Conservation (phyloP, 37 sponge, comb jelly and placozoan genomes). For the Halisarca cf. caerulea region DNA sequence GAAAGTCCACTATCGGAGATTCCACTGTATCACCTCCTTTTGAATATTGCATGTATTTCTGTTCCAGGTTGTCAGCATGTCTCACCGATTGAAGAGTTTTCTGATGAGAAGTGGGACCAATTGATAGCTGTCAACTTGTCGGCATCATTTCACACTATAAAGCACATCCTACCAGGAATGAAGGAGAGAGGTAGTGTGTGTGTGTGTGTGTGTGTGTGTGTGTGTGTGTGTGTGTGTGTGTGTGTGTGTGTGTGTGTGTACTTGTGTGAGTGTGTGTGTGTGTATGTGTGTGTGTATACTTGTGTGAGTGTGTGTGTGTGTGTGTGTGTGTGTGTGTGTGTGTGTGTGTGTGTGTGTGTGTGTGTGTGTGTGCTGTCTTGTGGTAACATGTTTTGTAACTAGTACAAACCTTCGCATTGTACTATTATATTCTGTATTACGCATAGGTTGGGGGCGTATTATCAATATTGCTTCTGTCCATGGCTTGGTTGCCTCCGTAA, state of each 20-base stretch:
- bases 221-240: too few relatives aligned
- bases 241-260: constrained; percentile 5
- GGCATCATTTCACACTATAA: constrained; percentile 72
- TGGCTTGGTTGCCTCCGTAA: constrained; percentile 64
- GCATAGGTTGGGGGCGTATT: constrained; percentile 76
- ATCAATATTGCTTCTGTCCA: constrained; percentile 72
- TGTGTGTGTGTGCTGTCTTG: background rate
- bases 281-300: background rate
- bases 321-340: constrained; percentile 5
- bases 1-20: too few relatives aligned
- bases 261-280: too few relatives aligned
- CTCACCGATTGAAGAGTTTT: constrained; percentile 56
- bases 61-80: constrained; percentile 75
- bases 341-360: background rate
- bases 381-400: too few relatives aligned
- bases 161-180: constrained; percentile 56
- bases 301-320: background rate
- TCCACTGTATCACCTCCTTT: too few relatives aligned
- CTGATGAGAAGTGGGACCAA: constrained; percentile 69
- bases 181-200: constrained; percentile 54
- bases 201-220: too few relatives aligned
- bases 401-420: too few relatives aligned
- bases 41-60: too few relatives aligned
- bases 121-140: constrained; percentile 71
- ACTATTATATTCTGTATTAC: too few relatives aligned